These are phyloP conservation scores for Albula goreensis DNA, from an alignment of 2,113 vertebrate species.

Conservation along the genomic window DNA sequence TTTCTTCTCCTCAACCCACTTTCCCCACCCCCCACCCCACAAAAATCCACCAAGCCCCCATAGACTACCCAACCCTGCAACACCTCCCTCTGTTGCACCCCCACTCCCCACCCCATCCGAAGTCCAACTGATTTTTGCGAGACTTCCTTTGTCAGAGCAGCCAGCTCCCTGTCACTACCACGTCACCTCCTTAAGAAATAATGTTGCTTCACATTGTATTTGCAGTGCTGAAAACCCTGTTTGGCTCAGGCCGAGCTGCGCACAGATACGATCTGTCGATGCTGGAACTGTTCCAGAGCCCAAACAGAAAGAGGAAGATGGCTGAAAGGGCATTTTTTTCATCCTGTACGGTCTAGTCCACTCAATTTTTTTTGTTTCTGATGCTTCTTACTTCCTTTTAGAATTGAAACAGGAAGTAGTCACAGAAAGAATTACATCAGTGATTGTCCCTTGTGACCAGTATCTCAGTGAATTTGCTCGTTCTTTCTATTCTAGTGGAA, in stretches of 20 bases:
- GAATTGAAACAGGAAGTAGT: no score
- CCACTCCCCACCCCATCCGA: not conserved
- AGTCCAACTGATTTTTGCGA: not conserved
- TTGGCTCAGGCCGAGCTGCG: not conserved
- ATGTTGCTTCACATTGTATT: not conserved
- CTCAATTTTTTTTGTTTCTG: not conserved
- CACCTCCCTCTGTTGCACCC: not conserved
- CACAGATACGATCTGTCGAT: not conserved
- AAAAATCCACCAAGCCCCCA: conserved; percentile 4
- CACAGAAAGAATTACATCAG: no score
- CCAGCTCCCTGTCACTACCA: conserved; percentile 2
- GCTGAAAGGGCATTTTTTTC: not conserved
- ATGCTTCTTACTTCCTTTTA: no score
- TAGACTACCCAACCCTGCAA: not conserved
- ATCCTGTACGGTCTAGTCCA: not conserved
- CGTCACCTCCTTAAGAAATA: not conserved
- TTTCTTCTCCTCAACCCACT: not conserved
- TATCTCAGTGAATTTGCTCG: no score
- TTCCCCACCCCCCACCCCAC: not conserved
- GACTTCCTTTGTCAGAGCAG: not conserved
- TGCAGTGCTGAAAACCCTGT: not conserved
- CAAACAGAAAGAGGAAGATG: no score
- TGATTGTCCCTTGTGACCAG: no score
- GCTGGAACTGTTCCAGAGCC: not conserved
- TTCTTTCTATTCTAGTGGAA: no score